Conservation (phyloP, 2,113 vertebrate genomes). For the Paraplagusia blochii region DNA sequence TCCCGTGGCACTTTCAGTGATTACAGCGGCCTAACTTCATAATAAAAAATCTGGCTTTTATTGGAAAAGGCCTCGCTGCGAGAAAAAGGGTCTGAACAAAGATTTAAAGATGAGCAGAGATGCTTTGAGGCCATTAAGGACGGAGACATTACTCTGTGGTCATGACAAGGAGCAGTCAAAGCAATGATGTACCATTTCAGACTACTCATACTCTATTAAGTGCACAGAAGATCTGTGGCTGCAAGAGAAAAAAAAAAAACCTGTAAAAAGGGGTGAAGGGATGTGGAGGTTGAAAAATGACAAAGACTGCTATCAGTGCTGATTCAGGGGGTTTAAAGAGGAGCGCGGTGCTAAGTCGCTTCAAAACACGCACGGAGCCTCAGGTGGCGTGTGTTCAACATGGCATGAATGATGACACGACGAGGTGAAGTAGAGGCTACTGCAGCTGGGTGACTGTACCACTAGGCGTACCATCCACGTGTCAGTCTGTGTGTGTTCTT, state of each 20-base stretch:
- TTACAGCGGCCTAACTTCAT: background rate
- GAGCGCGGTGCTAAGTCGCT: conserved; percentile 19
- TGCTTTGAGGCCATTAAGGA: conserved; percentile 10
- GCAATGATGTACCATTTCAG: conserved; percentile 38
- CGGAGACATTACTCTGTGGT: conserved; percentile 29
- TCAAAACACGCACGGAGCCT: conserved; percentile 31
- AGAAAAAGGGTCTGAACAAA: background rate
- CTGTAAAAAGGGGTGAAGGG: too few relatives aligned
- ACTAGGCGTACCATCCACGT: too few relatives aligned
- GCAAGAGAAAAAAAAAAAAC: background rate
- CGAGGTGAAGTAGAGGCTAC: conserved; percentile 22
- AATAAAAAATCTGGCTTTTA: conserved; percentile 10
- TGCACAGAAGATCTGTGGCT: background rate
- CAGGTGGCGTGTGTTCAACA: conserved; percentile 34
- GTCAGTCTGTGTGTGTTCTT: conserved; percentile 22
- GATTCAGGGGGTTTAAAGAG: conserved; percentile 34
- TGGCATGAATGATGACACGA: conserved; percentile 34
- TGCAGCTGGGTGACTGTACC: conserved; percentile 25
- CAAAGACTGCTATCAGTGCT: conserved; percentile 16
- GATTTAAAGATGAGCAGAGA: conserved; percentile 16
- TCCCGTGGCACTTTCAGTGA: background rate
- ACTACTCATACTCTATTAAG: conserved; percentile 19
- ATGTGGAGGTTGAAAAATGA: background rate
- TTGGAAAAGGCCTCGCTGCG: conserved; percentile 3
- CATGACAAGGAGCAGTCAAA: conserved; percentile 40